Percentiles rank a stretch among this genome's conserved stretches.
phyloP scores from a whole-genome alignment of 2,113 vertebrate species.

The Chrysochloris asiatica region DNA sequence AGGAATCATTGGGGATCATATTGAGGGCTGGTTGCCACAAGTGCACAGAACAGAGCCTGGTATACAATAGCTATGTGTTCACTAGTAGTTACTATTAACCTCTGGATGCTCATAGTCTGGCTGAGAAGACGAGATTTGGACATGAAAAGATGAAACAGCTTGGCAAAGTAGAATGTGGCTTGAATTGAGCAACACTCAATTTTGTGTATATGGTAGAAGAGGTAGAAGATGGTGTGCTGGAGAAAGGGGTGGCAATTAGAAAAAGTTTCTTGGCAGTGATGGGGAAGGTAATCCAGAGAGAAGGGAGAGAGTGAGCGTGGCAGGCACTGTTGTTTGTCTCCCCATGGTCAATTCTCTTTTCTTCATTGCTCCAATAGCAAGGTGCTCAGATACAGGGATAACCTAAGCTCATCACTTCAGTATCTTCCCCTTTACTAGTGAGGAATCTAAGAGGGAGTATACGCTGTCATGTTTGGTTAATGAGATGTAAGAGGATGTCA shows the following conservation, averaged over 20 bases:
- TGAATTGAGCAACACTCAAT: background rate
- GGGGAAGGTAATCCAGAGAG: background rate
- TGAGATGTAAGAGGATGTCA: background rate
- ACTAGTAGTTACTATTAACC: background rate
- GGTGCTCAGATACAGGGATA: background rate
- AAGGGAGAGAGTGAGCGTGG: background rate
- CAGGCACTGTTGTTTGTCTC: background rate
- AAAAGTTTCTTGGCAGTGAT: background rate
- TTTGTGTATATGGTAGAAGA: background rate
- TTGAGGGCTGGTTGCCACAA: background rate
- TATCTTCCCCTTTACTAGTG: background rate
- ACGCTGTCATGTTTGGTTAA: background rate
- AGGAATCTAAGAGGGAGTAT: background rate
- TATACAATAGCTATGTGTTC: background rate
- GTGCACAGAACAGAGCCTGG: background rate
- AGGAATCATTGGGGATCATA: background rate
- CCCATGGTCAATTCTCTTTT: background rate
- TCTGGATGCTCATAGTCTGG: background rate
- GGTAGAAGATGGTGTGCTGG: background rate
- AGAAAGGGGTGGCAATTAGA: background rate
- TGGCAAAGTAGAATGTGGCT: background rate
- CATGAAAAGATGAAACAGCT: conserved; percentile 14
- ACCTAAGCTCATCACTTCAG: background rate
- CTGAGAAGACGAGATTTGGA: conserved; percentile 4
- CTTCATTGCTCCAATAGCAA: background rate